phyloP scores from a whole-genome alignment of 2,113 vertebrate species.

The Grantiella picta region DNA sequence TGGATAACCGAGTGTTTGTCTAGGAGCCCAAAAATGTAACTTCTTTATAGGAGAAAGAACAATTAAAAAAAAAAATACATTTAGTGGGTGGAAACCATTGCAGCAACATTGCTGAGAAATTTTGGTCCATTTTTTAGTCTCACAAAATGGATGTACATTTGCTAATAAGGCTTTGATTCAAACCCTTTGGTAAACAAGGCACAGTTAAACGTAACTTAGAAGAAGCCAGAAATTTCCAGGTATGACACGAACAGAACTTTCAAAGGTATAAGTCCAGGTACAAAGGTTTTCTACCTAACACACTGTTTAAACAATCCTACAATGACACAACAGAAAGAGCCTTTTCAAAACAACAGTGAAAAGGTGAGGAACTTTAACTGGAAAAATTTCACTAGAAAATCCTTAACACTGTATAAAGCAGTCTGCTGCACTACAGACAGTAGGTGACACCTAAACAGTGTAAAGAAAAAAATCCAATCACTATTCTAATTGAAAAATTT shows the following conservation, averaged over 20 bases:
- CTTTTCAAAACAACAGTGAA: background rate
- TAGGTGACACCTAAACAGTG: background rate
- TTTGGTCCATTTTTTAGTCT: background rate
- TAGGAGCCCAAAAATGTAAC: background rate
- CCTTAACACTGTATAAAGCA: background rate
- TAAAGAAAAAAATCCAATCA: background rate
- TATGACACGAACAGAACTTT: background rate
- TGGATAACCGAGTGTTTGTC: background rate
- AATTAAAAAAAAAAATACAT: background rate
- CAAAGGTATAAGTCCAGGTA: background rate
- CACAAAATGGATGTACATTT: background rate
- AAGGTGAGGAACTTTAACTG: background rate
- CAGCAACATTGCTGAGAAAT: background rate
- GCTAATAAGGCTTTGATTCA: background rate
- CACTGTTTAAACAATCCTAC: background rate
- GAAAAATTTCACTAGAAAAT: background rate
- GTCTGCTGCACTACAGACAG: background rate
- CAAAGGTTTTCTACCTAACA: background rate
- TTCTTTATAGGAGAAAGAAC: background rate
- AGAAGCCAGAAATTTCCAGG: background rate
- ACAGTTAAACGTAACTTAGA: background rate
- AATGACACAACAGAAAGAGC: background rate
- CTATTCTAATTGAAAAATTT: background rate
- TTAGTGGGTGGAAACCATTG: background rate
- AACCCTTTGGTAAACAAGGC: background rate